Evolutionary conservation across 1,140 invertebrate genomes (phyloP).

Genomic region (Drosophila micromelanica): DNA sequence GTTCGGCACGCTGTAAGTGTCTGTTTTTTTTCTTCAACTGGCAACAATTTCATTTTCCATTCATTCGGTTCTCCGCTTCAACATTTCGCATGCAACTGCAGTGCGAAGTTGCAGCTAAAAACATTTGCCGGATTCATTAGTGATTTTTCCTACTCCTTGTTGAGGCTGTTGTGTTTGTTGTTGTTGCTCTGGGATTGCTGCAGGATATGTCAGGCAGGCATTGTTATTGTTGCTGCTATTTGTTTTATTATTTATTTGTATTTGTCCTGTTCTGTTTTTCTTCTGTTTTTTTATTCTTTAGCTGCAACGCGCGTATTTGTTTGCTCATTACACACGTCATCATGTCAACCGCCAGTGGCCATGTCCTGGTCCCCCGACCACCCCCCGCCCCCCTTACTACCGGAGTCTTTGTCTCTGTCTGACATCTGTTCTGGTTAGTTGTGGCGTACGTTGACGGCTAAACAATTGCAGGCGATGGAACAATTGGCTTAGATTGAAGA

Average conservation of each 20-base stretch:
- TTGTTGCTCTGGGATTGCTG: constrained; percentile 38
- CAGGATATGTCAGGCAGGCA: constrained; percentile 55
- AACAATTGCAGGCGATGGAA: constrained; percentile 44
- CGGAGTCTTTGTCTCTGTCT: constrained; percentile 6
- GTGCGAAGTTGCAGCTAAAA: constrained; percentile 49
- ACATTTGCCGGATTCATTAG: constrained; percentile 64
- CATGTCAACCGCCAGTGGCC: constrained; percentile 65
- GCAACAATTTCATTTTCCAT: constrained; percentile 62
- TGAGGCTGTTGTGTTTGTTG: constrained; percentile 22
- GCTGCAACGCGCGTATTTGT: constrained; percentile 52
- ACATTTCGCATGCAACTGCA: constrained; percentile 57
- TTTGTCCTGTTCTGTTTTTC: constrained; percentile 23
- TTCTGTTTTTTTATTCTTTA: constrained; percentile 9
- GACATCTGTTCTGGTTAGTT: constrained; percentile 34
- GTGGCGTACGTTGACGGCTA: constrained; percentile 6
- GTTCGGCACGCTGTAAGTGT: background rate
- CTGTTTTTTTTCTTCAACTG: background rate
- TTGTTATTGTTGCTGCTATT: constrained; percentile 56
- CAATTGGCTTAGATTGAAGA: constrained; percentile 55
- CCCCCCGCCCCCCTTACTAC: background rate
- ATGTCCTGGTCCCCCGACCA: constrained; percentile 17
- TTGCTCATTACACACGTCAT: constrained; percentile 72
- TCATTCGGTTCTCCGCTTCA: constrained; percentile 37
- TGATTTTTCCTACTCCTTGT: constrained; percentile 47
- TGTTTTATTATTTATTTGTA: constrained; percentile 66